Conservation (phyloP, 2,888 invertebrate genomes). For the Nomada flava region DNA sequence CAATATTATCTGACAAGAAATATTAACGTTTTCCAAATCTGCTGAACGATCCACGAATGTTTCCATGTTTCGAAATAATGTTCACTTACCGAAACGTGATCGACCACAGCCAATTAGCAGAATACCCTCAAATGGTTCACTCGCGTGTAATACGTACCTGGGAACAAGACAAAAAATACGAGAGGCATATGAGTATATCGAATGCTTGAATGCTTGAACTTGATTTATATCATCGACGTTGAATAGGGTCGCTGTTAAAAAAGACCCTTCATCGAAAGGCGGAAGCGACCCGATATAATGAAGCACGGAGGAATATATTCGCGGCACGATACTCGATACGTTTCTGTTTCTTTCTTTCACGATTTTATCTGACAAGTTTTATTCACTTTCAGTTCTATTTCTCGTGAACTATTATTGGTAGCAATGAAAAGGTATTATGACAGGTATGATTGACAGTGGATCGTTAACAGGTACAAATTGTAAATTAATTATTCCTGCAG, state of each 20-base stretch:
- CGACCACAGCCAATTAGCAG: conserved; percentile 51
- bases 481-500: too few relatives aligned
- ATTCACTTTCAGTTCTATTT: not conserved
- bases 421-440: not conserved
- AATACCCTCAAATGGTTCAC: conserved; percentile 28
- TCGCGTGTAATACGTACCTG: conserved; percentile 62
- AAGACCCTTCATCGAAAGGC: conserved; percentile 1
- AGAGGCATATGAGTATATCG: not conserved
- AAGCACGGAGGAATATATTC: conserved; percentile 23
- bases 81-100: conserved; percentile 63
- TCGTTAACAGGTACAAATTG: too few relatives aligned
- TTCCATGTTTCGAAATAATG: conserved; percentile 22
- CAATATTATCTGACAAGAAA: too few relatives aligned
- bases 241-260: conserved; percentile 3
- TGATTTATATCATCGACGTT: conserved; percentile 30
- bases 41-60: conserved; percentile 11
- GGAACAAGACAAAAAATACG: conserved; percentile 48
- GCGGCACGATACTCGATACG: conserved; percentile 14
- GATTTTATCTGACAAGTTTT: not conserved
- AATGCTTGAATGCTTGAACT: not conserved
- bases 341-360: not conserved
- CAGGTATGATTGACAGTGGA: too few relatives aligned
- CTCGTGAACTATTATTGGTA: too few relatives aligned
- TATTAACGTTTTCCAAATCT: too few relatives aligned
- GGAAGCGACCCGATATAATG: conserved; percentile 8